A percentile compares a stretch with the other conserved stretches of the same genome.
phyloP scores from a whole-genome alignment of 2,113 vertebrate species.

The Gulo gulo region DNA sequence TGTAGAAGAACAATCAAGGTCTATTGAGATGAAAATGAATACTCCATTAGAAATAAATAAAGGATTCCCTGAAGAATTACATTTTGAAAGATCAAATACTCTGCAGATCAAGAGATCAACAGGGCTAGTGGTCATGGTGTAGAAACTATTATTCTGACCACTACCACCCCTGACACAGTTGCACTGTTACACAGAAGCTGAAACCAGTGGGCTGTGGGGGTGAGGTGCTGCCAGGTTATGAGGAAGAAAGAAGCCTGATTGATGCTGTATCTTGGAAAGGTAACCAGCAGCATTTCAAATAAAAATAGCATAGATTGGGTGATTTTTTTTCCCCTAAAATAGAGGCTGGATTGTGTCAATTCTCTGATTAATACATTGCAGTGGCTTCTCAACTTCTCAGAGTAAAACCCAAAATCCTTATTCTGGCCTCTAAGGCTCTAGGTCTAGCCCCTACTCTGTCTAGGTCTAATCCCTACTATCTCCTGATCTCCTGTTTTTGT shows the following conservation, averaged over 20 bases:
- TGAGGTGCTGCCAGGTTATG: not conserved
- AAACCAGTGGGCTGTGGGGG: not conserved
- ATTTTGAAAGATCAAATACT: not conserved
- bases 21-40: not conserved
- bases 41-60: not conserved
- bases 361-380: not conserved
- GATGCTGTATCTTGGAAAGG: not conserved
- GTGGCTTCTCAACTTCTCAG: not conserved
- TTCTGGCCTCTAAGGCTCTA: not conserved
- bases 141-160: not conserved
- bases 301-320: not conserved
- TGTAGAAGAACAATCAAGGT: not conserved
- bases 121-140: not conserved
- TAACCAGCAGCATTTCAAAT: not conserved
- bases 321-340: not conserved
- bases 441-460: not conserved
- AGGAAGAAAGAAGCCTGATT: rapidly evolving
- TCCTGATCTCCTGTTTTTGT: not conserved
- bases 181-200: not conserved
- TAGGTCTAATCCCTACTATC: not conserved
- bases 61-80: not conserved
- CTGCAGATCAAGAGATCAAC: not conserved
- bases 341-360: not conserved
- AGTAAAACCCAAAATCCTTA: not conserved
- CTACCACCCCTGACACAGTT: not conserved